A percentile compares a stretch with the other conserved stretches of the same genome.
Conservation (phyloP, 2,797 vertebrate genomes). For the Rhynchotus rufescens region DNA sequence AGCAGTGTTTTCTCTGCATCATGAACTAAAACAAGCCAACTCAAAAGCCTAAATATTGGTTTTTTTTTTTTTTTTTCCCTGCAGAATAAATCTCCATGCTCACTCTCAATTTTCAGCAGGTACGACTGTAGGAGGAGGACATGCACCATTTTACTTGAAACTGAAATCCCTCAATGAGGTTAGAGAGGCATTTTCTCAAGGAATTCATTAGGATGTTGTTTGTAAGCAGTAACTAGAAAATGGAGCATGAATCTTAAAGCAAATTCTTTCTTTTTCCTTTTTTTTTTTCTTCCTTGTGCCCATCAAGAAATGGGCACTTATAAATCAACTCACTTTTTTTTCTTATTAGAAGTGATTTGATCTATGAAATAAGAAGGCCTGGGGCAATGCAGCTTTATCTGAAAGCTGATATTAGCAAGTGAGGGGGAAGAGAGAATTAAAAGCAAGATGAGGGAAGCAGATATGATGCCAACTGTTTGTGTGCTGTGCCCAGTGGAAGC, state of each 20-base stretch:
- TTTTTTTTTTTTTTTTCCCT: neutral
- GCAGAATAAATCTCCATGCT: neutral
- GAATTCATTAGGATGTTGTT: slow-evolving; percentile 44
- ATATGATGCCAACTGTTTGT: slow-evolving; percentile 56
- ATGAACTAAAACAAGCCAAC: accelerated
- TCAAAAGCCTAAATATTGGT: neutral
- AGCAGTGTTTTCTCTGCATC: slow-evolving; percentile 11
- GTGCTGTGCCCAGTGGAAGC: neutral
- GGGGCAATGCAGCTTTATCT: slow-evolving; percentile 41
- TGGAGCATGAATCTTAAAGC: slow-evolving; percentile 54
- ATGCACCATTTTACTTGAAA: slow-evolving; percentile 38
- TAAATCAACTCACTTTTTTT: slow-evolving; percentile 43
- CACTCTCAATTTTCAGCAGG: neutral
- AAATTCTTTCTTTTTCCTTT: slow-evolving; percentile 23
- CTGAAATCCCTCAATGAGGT: slow-evolving; percentile 35
- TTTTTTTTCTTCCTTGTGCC: neutral
- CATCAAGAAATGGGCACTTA: slow-evolving; percentile 47
- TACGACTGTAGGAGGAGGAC: neutral
- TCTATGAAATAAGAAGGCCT: slow-evolving; percentile 48
- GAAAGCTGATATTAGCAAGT: slow-evolving; percentile 71
- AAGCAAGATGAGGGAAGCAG: slow-evolving; percentile 62
- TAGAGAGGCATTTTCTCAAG: slow-evolving; percentile 41
- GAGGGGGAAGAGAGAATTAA: slow-evolving; percentile 52
- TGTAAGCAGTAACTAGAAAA: slow-evolving; percentile 54
- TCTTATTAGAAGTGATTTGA: slow-evolving; percentile 44